Evolutionary conservation across 2,113 vertebrate genomes (phyloP).

Genomic region (Phaethon lepturus): DNA sequence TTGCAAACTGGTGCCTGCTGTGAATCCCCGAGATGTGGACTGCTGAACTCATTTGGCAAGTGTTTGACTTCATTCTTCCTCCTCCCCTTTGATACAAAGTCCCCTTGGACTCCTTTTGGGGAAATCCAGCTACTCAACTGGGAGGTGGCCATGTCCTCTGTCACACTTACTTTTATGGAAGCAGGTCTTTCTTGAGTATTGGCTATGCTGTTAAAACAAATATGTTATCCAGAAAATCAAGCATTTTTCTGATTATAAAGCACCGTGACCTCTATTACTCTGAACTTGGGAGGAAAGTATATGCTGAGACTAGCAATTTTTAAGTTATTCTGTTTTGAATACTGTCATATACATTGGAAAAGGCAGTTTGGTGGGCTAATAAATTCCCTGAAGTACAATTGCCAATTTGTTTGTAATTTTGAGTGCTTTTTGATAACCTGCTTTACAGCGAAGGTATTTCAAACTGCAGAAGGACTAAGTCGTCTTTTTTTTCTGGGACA

Average conservation of each 20-base stretch:
- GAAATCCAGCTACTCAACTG: not conserved
- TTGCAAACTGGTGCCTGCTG: not conserved
- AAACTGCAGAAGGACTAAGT: not conserved
- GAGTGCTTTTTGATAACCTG: not conserved
- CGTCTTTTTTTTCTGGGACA: not conserved
- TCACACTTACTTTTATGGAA: not conserved
- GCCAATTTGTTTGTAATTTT: not conserved
- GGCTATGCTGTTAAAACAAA: not conserved
- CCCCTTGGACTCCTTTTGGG: not conserved
- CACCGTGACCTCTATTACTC: not conserved
- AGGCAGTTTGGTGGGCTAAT: not conserved
- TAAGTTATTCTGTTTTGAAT: not conserved
- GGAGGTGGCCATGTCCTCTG: not conserved
- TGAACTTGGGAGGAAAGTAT: not conserved
- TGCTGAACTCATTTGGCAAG: not conserved
- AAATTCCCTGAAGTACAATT: not conserved
- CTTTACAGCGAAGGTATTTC: not conserved
- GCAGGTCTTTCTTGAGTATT: not conserved
- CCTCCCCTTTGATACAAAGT: not conserved
- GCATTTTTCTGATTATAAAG: not conserved
- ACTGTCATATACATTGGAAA: not conserved
- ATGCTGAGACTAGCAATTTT: not conserved
- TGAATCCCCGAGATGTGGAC: not conserved
- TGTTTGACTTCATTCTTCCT: not conserved
- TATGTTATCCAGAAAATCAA: not conserved